Conservation (phyloP, 2,113 vertebrate genomes). For the Rhadina sibilatrix region DNA sequence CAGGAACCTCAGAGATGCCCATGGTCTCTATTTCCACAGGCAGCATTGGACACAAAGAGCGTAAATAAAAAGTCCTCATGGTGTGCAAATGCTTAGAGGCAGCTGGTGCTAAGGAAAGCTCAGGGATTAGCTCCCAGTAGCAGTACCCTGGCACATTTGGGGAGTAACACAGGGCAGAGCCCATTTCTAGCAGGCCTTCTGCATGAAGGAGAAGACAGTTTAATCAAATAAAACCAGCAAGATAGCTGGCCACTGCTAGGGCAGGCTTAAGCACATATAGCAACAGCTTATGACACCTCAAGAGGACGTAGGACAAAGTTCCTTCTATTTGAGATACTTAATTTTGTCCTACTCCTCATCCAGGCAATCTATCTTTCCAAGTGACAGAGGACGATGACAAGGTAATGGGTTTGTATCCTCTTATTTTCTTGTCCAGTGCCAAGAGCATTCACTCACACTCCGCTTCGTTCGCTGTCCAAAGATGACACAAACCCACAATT, state of each 20-base stretch:
- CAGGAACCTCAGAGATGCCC: not conserved
- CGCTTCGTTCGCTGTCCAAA: not conserved
- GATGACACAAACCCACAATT: not conserved
- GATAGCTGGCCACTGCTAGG: not conserved
- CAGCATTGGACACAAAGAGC: not conserved
- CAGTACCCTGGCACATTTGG: not conserved
- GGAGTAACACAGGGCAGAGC: not conserved
- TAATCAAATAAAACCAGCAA: not conserved
- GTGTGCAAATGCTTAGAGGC: not conserved
- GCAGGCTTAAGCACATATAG: rapidly evolving
- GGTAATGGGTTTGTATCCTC: not conserved
- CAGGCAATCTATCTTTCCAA: not conserved
- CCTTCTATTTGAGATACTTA: not conserved
- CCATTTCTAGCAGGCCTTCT: not conserved
- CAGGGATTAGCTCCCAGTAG: not conserved
- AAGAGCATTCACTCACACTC: not conserved
- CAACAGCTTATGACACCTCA: not conserved
- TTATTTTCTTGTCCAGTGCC: not conserved
- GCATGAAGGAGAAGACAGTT: not conserved
- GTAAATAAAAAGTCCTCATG: not conserved
- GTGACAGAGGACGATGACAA: not conserved
- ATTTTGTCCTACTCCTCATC: not conserved
- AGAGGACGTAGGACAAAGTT: not conserved
- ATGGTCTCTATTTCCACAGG: not conserved
- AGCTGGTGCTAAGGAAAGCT: not conserved